These are phyloP conservation scores for Smittia aterrima DNA, from an alignment of 2,888 invertebrate genomes.

Conservation along the genomic window DNA sequence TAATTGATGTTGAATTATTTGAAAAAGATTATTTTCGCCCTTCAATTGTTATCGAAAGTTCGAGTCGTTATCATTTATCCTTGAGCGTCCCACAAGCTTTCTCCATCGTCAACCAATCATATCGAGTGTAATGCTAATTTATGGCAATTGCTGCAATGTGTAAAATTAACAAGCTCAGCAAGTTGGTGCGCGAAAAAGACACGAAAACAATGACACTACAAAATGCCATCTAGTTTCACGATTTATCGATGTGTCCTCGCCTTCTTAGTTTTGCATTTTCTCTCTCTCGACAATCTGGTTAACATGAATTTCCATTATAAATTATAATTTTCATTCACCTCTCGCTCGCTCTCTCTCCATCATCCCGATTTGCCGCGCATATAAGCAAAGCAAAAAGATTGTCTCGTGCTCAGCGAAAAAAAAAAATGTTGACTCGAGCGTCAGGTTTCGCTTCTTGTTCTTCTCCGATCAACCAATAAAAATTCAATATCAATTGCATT, in stretches of 20 bases:
- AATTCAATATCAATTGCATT: slow-evolving; percentile 29
- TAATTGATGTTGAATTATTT: not conserved
- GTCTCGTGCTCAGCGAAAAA: not conserved
- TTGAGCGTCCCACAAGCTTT: not conserved
- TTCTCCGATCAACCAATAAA: slow-evolving; percentile 18
- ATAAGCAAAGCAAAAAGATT: not conserved
- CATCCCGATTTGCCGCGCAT: not conserved
- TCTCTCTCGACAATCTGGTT: not conserved
- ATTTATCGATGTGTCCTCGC: not conserved
- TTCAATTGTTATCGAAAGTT: too few relatives aligned
- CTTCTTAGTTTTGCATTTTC: slow-evolving; percentile 5
- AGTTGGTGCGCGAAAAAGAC: not conserved
- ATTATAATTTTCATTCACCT: slow-evolving; percentile 29
- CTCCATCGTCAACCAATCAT: slow-evolving; percentile 11
- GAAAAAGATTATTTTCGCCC: not conserved
- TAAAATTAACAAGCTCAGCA: slow-evolving; percentile 8
- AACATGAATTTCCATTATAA: slow-evolving; percentile 33
- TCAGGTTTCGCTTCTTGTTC: not conserved
- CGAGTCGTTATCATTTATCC: too few relatives aligned
- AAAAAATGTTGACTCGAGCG: too few relatives aligned
- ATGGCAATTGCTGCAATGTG: slow-evolving; percentile 13
- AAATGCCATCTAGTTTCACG: not conserved
- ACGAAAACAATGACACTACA: slow-evolving; percentile 27
- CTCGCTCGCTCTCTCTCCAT: too few relatives aligned
- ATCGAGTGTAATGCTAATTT: slow-evolving; percentile 20